Percentiles rank a stretch among this genome's conserved stretches.
These are phyloP conservation scores for Odocoileus virginianus DNA, from an alignment of 2,113 vertebrate genomes.

Conservation along the genomic window DNA sequence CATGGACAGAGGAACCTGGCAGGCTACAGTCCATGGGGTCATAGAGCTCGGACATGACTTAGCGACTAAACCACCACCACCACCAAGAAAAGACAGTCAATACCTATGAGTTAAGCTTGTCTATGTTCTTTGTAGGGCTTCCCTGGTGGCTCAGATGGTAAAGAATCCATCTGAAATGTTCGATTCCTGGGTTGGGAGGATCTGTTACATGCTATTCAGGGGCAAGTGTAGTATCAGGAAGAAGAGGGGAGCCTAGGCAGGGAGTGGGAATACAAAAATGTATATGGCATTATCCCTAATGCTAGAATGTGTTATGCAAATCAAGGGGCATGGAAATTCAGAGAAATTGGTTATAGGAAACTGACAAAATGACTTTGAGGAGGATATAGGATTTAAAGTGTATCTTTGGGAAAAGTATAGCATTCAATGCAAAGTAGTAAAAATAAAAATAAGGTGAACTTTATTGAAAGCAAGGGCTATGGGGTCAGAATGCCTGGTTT, in stretches of 20 bases:
- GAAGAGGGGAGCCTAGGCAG: not conserved
- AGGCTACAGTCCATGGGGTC: too few species aligned
- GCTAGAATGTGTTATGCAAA: not conserved
- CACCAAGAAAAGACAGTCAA: not conserved
- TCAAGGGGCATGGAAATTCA: not conserved
- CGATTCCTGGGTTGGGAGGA: too few species aligned
- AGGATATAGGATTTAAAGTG: not conserved
- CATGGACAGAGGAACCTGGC: too few species aligned
- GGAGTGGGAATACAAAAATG: not conserved
- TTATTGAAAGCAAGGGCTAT: not conserved
- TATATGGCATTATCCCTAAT: not conserved
- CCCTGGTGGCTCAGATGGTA: too few species aligned
- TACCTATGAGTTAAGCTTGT: not conserved
- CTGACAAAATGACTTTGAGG: not conserved
- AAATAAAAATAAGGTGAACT: not conserved
- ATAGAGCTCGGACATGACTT: accelerated
- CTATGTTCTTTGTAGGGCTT: not conserved
- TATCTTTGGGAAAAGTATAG: not conserved
- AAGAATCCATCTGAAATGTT: too few species aligned
- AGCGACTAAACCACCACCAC: too few species aligned
- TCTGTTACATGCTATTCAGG: not conserved
- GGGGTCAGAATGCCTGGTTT: not conserved
- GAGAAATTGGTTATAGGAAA: not conserved
- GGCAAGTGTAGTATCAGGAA: not conserved
- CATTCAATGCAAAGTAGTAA: not conserved